Conservation (phyloP, 2,113 vertebrate genomes). For the Oncorhynchus gorbuscha region DNA sequence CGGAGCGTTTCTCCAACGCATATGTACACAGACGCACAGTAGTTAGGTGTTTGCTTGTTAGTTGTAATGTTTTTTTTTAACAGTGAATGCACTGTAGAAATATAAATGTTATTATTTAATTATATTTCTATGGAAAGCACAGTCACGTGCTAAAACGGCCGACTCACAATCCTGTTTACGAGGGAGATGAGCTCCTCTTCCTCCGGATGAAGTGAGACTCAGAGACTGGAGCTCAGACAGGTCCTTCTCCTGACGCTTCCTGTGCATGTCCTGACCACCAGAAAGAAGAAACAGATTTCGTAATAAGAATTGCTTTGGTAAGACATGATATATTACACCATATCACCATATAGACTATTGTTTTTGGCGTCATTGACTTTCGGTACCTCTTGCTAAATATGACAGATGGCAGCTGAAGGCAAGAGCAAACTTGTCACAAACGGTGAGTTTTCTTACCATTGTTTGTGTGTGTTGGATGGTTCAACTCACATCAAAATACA, state of each 20-base stretch:
- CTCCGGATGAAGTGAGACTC: conserved; percentile 89
- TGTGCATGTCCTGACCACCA: conserved; percentile 82
- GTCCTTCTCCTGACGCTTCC: conserved; percentile 91
- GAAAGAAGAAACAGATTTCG: neutral
- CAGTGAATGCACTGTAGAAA: too few relatives aligned
- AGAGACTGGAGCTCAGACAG: conserved; percentile 87
- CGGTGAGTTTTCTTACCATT: conserved; percentile 14
- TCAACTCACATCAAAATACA: conserved; percentile 77
- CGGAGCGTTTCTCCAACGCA: conserved; percentile 73
- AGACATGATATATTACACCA: too few relatives aligned
- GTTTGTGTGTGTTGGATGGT: neutral
- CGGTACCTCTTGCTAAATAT: neutral
- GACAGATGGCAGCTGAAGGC: conserved; percentile 59
- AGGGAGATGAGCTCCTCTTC: conserved; percentile 85
- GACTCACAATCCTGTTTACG: conserved; percentile 85
- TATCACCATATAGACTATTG: too few relatives aligned
- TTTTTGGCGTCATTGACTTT: too few relatives aligned
- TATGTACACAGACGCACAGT: neutral
- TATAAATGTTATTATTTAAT: too few relatives aligned
- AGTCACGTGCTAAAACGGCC: neutral
- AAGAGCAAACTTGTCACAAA: conserved; percentile 64
- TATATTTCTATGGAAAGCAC: neutral
- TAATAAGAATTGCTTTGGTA: neutral
- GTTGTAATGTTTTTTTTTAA: too few relatives aligned
- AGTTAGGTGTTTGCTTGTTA: too few relatives aligned